These are phyloP conservation scores for Petrocephalus zakoni DNA, from an alignment of 2,113 vertebrate species.

Conservation along the genomic window DNA sequence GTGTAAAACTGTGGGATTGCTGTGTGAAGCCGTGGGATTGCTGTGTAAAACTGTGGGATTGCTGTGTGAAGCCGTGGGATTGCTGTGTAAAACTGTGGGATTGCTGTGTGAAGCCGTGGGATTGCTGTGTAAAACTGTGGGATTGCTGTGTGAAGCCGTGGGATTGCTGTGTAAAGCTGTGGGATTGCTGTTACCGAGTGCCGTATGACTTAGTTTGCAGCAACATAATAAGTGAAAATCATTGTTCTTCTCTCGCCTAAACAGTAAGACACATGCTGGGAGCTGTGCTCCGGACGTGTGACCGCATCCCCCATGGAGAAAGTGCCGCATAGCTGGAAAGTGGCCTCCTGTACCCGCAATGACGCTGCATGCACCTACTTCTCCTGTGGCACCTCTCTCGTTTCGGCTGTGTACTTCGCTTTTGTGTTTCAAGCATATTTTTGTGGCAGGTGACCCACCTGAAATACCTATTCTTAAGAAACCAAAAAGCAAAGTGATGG, in stretches of 20 bases:
- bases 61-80: background rate
- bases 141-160: background rate
- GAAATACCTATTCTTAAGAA: background rate
- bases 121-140: no score
- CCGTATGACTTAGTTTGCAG: background rate
- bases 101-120: background rate
- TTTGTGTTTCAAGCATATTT: background rate
- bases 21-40: background rate
- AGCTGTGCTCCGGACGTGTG: background rate
- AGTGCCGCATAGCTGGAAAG: background rate
- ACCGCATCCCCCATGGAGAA: background rate
- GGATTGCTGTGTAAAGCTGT: no score
- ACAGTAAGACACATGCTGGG: background rate
- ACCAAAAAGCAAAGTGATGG: background rate
- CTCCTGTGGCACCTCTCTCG: background rate
- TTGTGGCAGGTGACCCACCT: background rate
- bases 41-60: no score
- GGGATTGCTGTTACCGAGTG: no score
- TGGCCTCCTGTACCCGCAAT: background rate
- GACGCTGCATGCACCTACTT: background rate
- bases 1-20: no score
- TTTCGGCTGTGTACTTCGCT: background rate
- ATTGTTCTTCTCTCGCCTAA: background rate
- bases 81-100: no score
- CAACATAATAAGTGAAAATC: background rate